phyloP scores from a whole-genome alignment of 2,113 vertebrate species.

The Mormoops blainvillei region DNA sequence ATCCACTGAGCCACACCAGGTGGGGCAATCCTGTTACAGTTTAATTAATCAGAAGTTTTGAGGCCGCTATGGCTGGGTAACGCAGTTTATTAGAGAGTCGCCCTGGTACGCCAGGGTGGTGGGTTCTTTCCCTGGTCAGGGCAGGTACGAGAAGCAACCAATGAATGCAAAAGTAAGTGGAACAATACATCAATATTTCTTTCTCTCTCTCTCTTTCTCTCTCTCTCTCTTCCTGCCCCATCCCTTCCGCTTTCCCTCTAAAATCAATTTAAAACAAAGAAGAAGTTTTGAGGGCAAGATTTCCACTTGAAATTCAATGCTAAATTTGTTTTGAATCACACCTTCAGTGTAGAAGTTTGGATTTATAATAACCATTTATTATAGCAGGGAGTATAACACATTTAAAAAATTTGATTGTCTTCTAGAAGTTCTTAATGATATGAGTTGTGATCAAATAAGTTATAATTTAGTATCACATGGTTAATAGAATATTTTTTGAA shows the following conservation, averaged over 20 bases:
- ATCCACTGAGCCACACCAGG: too few species aligned
- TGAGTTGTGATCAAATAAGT: slow-evolving; percentile 13
- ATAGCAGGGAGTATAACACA: not conserved
- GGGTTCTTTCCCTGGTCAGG: too few species aligned
- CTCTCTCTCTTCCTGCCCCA: too few species aligned
- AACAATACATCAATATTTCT: too few species aligned
- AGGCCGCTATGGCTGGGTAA: not conserved
- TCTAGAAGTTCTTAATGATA: slow-evolving; percentile 34
- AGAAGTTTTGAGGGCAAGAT: slow-evolving; percentile 13
- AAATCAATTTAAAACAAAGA: too few species aligned
- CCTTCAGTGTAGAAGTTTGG: not conserved
- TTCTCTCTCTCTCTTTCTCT: too few species aligned
- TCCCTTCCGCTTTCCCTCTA: too few species aligned
- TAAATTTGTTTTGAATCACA: slow-evolving; percentile 22
- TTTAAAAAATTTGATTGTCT: not conserved
- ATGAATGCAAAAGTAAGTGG: too few species aligned
- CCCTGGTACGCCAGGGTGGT: too few species aligned
- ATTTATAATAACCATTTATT: slow-evolving; percentile 11
- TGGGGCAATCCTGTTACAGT: not conserved
- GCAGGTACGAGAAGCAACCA: too few species aligned
- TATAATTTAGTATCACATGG: slow-evolving; percentile 39
- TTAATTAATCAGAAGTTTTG: not conserved
- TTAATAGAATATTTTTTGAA: slow-evolving; percentile 37
- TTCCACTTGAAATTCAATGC: slow-evolving; percentile 8
- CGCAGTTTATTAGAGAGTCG: too few species aligned